Conservation (phyloP, 1,140 invertebrate genomes). For the Sogatella furcifera region DNA sequence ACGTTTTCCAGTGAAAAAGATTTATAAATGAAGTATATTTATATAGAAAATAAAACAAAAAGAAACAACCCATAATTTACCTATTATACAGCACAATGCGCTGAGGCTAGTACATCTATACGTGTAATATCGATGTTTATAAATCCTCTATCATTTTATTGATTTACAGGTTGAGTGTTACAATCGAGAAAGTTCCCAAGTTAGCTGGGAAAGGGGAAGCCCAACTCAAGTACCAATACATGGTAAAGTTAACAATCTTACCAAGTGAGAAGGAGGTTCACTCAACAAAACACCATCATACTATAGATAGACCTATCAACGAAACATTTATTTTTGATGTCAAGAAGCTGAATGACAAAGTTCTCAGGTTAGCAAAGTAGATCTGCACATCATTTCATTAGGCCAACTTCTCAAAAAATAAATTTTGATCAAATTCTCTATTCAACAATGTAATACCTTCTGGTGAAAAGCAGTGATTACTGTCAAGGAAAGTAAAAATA, state of each 20-base stretch:
- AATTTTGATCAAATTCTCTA: too few relatives aligned
- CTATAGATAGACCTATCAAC: conserved; percentile 16
- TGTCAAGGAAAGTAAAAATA: too few relatives aligned
- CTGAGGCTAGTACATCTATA: too few relatives aligned
- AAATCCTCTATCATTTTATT: background rate
- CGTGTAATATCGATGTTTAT: too few relatives aligned
- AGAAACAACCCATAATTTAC: too few relatives aligned
- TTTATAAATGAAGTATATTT: too few relatives aligned
- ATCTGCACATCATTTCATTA: too few relatives aligned
- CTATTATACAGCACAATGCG: background rate
- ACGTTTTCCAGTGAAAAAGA: too few relatives aligned
- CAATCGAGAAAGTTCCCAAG: conserved; percentile 18
- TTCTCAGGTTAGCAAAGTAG: conserved; percentile 16
- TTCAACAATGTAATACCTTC: too few relatives aligned
- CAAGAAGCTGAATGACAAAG: conserved; percentile 19
- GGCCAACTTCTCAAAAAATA: too few relatives aligned
- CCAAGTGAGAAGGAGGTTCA: conserved; percentile 18
- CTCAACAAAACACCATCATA: conserved; percentile 15
- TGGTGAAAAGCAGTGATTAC: too few relatives aligned
- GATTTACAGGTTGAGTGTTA: conserved; percentile 19
- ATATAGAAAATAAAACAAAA: too few relatives aligned
- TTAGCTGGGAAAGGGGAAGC: conserved; percentile 23
- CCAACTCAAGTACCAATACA: conserved; percentile 15
- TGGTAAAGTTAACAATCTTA: conserved; percentile 21
- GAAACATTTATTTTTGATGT: conserved; percentile 21